Conservation (phyloP, 2,113 vertebrate genomes). For the Zosterops lateralis region DNA sequence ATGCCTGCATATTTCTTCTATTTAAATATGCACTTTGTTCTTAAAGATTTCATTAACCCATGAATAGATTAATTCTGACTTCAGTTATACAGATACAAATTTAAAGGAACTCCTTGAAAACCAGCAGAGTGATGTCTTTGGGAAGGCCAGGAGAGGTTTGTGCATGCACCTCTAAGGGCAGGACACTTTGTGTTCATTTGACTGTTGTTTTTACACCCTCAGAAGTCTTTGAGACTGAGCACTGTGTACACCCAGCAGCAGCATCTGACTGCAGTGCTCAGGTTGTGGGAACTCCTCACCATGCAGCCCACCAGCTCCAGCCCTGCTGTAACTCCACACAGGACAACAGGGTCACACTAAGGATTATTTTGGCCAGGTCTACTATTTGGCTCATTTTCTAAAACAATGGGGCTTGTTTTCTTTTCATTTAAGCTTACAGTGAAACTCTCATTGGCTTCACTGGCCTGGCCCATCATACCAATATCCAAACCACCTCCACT, state of each 20-base stretch:
- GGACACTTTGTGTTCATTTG: not conserved
- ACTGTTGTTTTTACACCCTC: not conserved
- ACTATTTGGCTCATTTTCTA: not conserved
- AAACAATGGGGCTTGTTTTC: not conserved
- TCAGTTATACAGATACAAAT: not conserved
- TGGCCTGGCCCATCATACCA: not conserved
- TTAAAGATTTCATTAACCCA: conserved; percentile 29
- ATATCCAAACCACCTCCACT: not conserved
- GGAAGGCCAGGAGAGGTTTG: not conserved
- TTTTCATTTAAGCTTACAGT: not conserved
- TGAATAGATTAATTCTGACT: not conserved
- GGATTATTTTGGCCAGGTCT: not conserved
- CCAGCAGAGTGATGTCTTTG: not conserved
- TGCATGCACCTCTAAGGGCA: accelerated
- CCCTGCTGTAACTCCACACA: not conserved
- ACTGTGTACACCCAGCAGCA: not conserved
- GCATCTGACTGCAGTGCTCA: not conserved
- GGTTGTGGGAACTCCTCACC: not conserved
- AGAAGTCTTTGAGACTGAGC: not conserved
- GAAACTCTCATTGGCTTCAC: not conserved
- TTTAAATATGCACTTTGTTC: conserved; percentile 59
- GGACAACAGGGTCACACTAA: not conserved
- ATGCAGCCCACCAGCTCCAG: accelerated
- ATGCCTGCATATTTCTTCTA: not conserved
- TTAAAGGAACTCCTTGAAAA: not conserved